Conservation (phyloP, 1,140 invertebrate genomes). For the Olivierus martensii region DNA sequence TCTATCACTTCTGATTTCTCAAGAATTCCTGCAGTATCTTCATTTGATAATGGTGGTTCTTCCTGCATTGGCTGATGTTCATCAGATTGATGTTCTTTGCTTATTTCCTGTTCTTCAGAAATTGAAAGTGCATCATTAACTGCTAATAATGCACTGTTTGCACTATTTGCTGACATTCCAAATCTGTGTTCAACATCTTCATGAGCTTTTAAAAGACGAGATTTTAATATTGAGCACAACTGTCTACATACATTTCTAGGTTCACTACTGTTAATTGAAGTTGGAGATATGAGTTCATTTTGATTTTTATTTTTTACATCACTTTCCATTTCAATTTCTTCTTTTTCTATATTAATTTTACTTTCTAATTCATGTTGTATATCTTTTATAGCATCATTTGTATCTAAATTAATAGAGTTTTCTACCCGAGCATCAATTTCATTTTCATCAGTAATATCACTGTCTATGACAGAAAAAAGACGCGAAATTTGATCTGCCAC, state of each 20-base stretch:
- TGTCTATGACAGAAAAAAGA: conserved; percentile 27
- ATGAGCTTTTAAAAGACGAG: conserved; percentile 55
- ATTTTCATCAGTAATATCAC: background rate
- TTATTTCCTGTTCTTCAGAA: background rate
- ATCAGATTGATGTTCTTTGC: background rate
- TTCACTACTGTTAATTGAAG: conserved; percentile 26
- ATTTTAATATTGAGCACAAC: conserved; percentile 55
- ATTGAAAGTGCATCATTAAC: conserved; percentile 4
- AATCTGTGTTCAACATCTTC: conserved; percentile 42
- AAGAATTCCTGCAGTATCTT: background rate
- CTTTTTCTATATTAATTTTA: background rate
- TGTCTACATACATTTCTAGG: conserved; percentile 46
- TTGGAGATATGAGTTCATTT: conserved; percentile 1
- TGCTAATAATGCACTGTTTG: conserved; percentile 4
- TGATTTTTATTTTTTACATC: background rate
- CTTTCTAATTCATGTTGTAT: background rate
- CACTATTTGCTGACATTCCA: conserved; percentile 23
- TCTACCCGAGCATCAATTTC: background rate
- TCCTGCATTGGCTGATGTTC: conserved; percentile 6
- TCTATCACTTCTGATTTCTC: background rate
- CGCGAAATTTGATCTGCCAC: conserved; percentile 43
- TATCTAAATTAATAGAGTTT: background rate
- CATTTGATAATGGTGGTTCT: conserved; percentile 5
- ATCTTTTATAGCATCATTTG: background rate
- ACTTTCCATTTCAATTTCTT: background rate